Conservation (phyloP, 1,140 invertebrate species). For the Microplitis demolitor region DNA sequence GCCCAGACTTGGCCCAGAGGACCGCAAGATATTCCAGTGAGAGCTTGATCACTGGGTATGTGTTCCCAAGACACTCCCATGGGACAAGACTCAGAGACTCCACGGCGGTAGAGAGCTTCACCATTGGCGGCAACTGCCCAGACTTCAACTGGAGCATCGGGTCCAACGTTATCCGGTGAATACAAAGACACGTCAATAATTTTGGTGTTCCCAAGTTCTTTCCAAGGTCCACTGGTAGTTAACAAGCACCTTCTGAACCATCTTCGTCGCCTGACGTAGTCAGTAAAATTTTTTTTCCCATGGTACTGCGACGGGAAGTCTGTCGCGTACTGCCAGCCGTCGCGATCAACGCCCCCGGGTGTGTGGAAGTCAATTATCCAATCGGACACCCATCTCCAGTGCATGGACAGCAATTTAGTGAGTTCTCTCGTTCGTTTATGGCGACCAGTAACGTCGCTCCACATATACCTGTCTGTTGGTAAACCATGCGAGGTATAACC, state of each 20-base stretch:
- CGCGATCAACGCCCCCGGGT: conserved; percentile 84
- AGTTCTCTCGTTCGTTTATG: conserved; percentile 83
- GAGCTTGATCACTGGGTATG: conserved; percentile 74
- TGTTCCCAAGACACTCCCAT: conserved; percentile 80
- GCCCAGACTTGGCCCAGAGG: conserved; percentile 80
- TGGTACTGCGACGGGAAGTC: conserved; percentile 89
- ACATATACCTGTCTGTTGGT: conserved; percentile 87
- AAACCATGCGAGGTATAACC: conserved; percentile 84
- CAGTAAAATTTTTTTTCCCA: conserved; percentile 81
- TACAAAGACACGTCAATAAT: conserved; percentile 80
- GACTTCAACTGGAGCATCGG: conserved; percentile 64
- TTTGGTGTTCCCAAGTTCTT: conserved; percentile 81
- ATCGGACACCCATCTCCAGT: conserved; percentile 91
- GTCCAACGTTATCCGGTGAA: conserved; percentile 51
- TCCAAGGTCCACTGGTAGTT: conserved; percentile 85
- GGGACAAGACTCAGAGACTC: conserved; percentile 73
- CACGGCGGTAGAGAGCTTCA: conserved; percentile 79
- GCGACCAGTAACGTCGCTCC: conserved; percentile 85
- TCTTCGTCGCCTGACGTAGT: conserved; percentile 82
- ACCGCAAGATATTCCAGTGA: conserved; percentile 74
- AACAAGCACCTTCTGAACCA: conserved; percentile 86
- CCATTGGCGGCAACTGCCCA: conserved; percentile 85
- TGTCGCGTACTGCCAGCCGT: conserved; percentile 93
- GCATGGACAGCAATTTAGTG: conserved; percentile 80
- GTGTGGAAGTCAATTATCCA: conserved; percentile 89